Conservation (phyloP, 2,113 vertebrate genomes). For the Porphyrio hochstetteri region DNA sequence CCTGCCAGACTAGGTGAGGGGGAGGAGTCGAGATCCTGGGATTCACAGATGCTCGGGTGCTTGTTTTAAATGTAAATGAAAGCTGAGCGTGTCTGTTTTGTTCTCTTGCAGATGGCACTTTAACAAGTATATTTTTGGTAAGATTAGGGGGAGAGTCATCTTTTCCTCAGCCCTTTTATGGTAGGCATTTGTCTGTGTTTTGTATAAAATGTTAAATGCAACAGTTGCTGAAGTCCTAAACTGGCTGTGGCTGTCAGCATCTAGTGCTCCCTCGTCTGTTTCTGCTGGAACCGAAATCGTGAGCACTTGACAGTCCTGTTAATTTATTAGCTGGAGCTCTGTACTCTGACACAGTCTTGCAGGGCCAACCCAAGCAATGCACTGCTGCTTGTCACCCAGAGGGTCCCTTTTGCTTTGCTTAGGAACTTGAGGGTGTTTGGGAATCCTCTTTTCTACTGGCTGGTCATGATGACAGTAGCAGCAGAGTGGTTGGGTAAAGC, state of each 20-base stretch:
- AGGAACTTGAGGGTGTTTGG: accelerated
- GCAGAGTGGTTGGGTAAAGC: background rate
- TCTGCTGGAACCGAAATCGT: background rate
- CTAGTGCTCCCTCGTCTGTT: background rate
- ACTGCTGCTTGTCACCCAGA: background rate
- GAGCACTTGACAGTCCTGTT: background rate
- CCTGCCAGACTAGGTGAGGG: constrained; percentile 2
- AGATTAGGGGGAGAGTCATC: constrained; percentile 42
- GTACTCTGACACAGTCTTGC: background rate
- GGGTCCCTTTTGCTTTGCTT: background rate
- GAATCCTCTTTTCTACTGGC: background rate
- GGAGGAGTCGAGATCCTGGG: background rate
- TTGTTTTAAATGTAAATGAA: constrained; percentile 8
- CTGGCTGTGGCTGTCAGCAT: background rate
- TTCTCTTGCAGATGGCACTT: constrained; percentile 65
- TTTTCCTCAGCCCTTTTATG: constrained; percentile 37
- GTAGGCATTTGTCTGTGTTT: constrained; percentile 28
- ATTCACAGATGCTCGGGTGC: constrained; percentile 4
- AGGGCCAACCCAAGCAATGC: background rate
- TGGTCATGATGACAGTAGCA: accelerated
- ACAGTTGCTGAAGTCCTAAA: background rate
- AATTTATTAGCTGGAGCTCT: background rate
- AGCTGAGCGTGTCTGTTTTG: constrained; percentile 28
- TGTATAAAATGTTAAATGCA: background rate
- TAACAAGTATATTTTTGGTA: constrained; percentile 57